Evolutionary conservation across 2,113 vertebrate species (phyloP).

Genomic region (Rhegmatorhina hoffmannsi): DNA sequence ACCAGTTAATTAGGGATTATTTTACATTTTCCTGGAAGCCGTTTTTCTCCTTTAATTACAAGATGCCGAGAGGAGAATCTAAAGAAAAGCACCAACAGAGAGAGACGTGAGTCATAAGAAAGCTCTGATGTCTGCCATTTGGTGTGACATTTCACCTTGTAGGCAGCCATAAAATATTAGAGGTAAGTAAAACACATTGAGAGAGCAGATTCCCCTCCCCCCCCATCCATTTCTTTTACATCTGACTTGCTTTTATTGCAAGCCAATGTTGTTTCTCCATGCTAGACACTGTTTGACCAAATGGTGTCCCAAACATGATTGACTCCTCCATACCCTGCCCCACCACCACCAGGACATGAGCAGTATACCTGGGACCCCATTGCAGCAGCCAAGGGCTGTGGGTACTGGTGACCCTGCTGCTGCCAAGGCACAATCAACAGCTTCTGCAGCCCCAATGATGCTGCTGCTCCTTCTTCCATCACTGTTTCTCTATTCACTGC

Average conservation of each 20-base stretch:
- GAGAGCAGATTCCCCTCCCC: not conserved
- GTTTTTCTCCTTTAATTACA: not conserved
- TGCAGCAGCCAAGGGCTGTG: not conserved
- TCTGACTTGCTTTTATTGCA: not conserved
- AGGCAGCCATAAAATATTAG: not conserved
- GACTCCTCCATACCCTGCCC: not conserved
- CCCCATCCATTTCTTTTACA: not conserved
- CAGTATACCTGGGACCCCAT: not conserved
- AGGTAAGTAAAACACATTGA: not conserved
- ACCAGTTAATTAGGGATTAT: not conserved
- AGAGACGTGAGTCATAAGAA: not conserved
- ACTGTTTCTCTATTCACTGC: rapidly evolving
- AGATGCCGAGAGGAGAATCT: not conserved
- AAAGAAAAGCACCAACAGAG: not conserved
- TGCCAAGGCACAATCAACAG: not conserved
- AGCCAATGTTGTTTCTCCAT: not conserved
- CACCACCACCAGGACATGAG: rapidly evolving
- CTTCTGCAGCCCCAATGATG: not conserved
- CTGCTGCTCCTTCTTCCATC: not conserved
- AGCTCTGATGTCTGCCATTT: not conserved
- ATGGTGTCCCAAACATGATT: not conserved
- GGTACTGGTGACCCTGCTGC: not conserved
- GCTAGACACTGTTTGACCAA: rapidly evolving
- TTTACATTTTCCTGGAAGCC: not conserved
- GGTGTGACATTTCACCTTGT: not conserved